A percentile compares a stretch with the other conserved stretches of the same genome.
These are phyloP conservation scores for Tragopan temminckii DNA, from an alignment of 2,797 vertebrate genomes.

Conservation along the genomic window DNA sequence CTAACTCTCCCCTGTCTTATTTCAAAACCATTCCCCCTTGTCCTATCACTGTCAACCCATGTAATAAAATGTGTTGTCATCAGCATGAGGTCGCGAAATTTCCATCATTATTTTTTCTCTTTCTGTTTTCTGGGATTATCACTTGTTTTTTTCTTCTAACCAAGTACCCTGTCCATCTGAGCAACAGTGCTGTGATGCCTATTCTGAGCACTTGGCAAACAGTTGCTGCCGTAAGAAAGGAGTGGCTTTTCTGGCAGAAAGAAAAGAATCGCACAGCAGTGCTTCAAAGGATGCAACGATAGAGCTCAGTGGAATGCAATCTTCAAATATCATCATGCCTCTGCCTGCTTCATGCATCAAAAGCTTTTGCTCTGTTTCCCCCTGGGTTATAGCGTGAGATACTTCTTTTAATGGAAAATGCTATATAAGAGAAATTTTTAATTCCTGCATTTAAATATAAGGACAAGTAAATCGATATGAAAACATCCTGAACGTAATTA, in stretches of 20 bases:
- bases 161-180: neutral
- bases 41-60: no score
- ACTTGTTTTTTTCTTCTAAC: neutral
- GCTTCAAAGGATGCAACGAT: slow-evolving; percentile 9
- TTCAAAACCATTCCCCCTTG: no score
- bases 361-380: neutral
- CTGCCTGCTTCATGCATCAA: neutral
- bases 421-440: slow-evolving; percentile 22
- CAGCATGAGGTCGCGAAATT: neutral
- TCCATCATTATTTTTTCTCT: neutral
- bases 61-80: neutral
- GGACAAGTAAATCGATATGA: slow-evolving; percentile 61
- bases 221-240: neutral
- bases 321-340: slow-evolving; percentile 27
- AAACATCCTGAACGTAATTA: slow-evolving; percentile 49
- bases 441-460: slow-evolving; percentile 48
- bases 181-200: neutral
- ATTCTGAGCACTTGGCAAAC: neutral
- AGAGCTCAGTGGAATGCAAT: slow-evolving; percentile 10
- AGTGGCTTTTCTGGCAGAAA: neutral
- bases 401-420: slow-evolving; percentile 55
- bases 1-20: no score
- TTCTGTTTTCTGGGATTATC: fast-evolving
- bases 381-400: neutral
- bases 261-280: neutral